These are phyloP conservation scores for Noctua pronuba DNA, from an alignment of 2,888 invertebrate species.

Conservation along the genomic window DNA sequence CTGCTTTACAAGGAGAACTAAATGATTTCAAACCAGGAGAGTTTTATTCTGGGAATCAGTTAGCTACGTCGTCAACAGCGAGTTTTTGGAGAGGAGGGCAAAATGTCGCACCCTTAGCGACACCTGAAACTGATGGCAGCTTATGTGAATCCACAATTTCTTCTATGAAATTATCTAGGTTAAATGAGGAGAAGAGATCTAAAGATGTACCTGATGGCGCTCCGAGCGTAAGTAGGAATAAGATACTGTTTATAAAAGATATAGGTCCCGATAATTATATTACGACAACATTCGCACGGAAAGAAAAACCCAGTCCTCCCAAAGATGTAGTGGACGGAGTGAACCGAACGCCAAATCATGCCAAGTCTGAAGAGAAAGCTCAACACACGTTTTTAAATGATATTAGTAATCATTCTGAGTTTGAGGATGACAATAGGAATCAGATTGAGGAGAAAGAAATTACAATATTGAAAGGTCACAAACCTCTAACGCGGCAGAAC, in stretches of 20 bases:
- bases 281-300: constrained; percentile 91
- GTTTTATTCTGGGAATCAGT: constrained; percentile 86
- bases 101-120: constrained; percentile 90
- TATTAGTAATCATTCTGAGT: constrained; percentile 87
- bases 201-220: constrained; percentile 86
- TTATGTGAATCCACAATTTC: constrained; percentile 90
- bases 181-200: constrained; percentile 84
- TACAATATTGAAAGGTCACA: constrained; percentile 90
- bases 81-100: constrained; percentile 86
- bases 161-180: constrained; percentile 87
- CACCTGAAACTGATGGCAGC: constrained; percentile 91
- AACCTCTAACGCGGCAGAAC: constrained; percentile 92
- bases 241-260: constrained; percentile 91
- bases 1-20: constrained; percentile 81
- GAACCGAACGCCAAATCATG: constrained; percentile 82
- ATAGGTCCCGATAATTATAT: constrained; percentile 94
- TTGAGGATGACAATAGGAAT: constrained; percentile 88
- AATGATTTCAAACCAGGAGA: constrained; percentile 89
- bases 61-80: constrained; percentile 82
- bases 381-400: constrained; percentile 87
- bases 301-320: constrained; percentile 79
- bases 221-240: constrained; percentile 87
- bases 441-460: constrained; percentile 89
- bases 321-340: constrained; percentile 79
- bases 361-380: constrained; percentile 88